Evolutionary conservation across 1,140 invertebrate species (phyloP).

Genomic region (Microvelia longipes): DNA sequence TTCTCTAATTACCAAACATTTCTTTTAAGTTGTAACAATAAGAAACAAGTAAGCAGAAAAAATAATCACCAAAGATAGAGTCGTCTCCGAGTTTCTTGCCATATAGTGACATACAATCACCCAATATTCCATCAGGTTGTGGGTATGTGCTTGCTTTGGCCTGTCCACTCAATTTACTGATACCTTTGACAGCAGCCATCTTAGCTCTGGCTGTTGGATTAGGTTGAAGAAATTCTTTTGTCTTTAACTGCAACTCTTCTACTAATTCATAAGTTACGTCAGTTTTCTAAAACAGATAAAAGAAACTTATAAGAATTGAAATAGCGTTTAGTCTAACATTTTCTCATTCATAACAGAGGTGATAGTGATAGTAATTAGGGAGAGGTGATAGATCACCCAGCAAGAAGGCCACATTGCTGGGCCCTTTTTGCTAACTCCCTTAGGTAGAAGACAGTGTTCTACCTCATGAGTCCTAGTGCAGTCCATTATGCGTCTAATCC

Average conservation of each 20-base stretch:
- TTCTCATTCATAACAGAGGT: too few relatives aligned
- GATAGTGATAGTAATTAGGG: too few relatives aligned
- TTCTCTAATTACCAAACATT: too few relatives aligned
- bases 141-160: conserved; percentile 88
- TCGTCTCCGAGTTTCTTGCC: conserved; percentile 93
- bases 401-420: too few relatives aligned
- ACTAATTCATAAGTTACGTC: conserved; percentile 90
- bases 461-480: too few relatives aligned
- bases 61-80: conserved; percentile 75
- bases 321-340: too few relatives aligned
- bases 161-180: conserved; percentile 72
- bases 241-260: conserved; percentile 87
- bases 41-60: too few relatives aligned
- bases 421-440: too few relatives aligned
- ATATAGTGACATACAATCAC: conserved; percentile 91
- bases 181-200: conserved; percentile 87
- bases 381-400: too few relatives aligned
- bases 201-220: conserved; percentile 91
- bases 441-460: too few relatives aligned
- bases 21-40: too few relatives aligned
- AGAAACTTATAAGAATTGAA: background rate
- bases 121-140: conserved; percentile 92
- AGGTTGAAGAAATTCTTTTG: conserved; percentile 97
- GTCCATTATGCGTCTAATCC: too few relatives aligned
- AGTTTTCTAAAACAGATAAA: conserved; percentile 59